phyloP scores from a whole-genome alignment of 2,113 vertebrate species.

The Eulacestoma nigropectus region DNA sequence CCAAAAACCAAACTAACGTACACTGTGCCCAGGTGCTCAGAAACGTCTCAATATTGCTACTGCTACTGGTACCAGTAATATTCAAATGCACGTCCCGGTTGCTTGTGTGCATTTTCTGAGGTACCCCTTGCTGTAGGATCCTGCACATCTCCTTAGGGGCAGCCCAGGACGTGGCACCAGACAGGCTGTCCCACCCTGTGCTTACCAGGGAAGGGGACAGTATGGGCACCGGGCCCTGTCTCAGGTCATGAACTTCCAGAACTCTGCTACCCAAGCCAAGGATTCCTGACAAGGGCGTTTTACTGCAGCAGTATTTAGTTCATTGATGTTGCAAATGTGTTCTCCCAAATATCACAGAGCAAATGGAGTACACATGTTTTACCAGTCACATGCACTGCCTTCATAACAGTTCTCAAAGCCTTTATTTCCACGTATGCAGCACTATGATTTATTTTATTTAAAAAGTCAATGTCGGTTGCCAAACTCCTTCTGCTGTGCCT shows the following conservation, averaged over 20 bases:
- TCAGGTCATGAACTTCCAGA: neutral
- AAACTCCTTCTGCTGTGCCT: neutral
- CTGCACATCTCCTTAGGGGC: neutral
- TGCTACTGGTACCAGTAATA: neutral
- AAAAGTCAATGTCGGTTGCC: neutral
- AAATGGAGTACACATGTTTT: neutral
- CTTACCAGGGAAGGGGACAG: neutral
- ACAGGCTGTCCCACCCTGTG: neutral
- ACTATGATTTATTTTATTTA: neutral
- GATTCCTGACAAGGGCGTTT: neutral
- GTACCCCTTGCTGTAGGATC: neutral
- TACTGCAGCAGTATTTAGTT: neutral
- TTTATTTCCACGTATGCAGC: neutral
- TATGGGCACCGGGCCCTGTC: neutral
- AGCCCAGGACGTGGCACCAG: neutral
- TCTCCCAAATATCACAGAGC: neutral
- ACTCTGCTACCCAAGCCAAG: neutral
- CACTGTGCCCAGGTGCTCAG: neutral
- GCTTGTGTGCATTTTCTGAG: neutral
- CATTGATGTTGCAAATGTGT: neutral
- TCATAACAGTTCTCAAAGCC: neutral
- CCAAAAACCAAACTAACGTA: neutral
- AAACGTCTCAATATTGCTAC: rapidly evolving
- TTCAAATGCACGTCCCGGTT: neutral
- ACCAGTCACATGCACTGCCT: neutral